Conservation (phyloP, 1,140 invertebrate genomes). For the Anthonomus grandis region DNA sequence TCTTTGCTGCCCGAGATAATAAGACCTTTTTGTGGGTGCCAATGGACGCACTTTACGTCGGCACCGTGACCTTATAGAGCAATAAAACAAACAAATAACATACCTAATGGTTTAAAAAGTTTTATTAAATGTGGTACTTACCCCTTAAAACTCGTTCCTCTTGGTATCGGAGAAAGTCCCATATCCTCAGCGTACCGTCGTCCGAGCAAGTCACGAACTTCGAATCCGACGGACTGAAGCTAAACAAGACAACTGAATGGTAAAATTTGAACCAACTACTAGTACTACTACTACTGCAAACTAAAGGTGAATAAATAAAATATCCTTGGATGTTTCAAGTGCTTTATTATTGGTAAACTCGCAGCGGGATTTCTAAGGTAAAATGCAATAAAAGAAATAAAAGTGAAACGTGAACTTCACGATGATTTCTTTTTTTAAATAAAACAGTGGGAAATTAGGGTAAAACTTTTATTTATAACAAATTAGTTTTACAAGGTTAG, state of each 20-base stretch:
- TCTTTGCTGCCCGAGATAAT: slow-evolving; percentile 99
- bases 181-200: slow-evolving; percentile 96
- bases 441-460: no score
- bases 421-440: no score
- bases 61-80: slow-evolving; percentile 98
- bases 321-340: no score
- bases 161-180: slow-evolving; percentile 96
- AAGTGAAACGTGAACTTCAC: no score
- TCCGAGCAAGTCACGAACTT: slow-evolving; percentile 99
- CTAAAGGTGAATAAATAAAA: no score
- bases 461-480: no score
- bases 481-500: no score
- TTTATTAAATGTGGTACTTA: slow-evolving; percentile 51
- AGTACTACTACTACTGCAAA: no score
- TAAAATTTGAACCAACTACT: no score
- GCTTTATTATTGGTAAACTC: no score
- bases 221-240: slow-evolving; percentile 97
- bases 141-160: slow-evolving; percentile 95
- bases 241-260: slow-evolving; percentile 55
- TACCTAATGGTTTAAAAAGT: not conserved
- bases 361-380: no score
- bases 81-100: slow-evolving; percentile 22
- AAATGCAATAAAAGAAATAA: no score
- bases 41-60: slow-evolving; percentile 99
- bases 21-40: slow-evolving; percentile 97